Conservation (phyloP, 2,797 vertebrate genomes). For the Malacoctenus gilli region DNA sequence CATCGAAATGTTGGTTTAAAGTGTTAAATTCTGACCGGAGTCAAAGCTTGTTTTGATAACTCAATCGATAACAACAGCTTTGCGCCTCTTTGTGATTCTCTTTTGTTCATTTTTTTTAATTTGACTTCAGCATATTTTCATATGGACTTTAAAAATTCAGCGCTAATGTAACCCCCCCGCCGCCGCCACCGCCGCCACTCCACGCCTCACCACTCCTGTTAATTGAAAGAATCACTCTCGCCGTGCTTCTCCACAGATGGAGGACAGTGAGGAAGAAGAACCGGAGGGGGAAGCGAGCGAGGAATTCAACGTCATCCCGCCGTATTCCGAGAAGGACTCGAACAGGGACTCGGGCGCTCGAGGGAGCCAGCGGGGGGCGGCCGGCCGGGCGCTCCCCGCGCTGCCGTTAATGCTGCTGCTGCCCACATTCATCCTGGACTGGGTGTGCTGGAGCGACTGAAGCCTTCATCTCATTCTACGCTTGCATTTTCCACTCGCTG, state of each 20-base stretch:
- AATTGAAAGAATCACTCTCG: slow-evolving; percentile 59
- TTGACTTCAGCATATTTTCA: slow-evolving; percentile 9
- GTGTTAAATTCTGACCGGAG: too few species aligned
- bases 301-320: slow-evolving; percentile 80
- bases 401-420: slow-evolving; percentile 69
- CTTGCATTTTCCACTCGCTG: slow-evolving; percentile 36
- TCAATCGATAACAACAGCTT: too few species aligned
- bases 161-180: slow-evolving; percentile 21
- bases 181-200: slow-evolving; percentile 17
- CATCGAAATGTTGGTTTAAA: too few species aligned
- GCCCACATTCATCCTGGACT: slow-evolving; percentile 68
- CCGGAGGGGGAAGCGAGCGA: slow-evolving; percentile 63
- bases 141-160: slow-evolving; percentile 24
- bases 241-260: slow-evolving; percentile 71
- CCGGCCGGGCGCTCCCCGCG: slow-evolving; percentile 43
- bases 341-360: slow-evolving; percentile 72
- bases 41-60: too few species aligned
- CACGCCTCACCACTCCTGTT: slow-evolving; percentile 43
- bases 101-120: background rate
- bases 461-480: slow-evolving; percentile 23
- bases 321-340: slow-evolving; percentile 81
- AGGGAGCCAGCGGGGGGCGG: slow-evolving; percentile 67
- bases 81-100: background rate
- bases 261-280: slow-evolving; percentile 76
- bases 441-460: slow-evolving; percentile 68